Conservation (phyloP, 2,113 vertebrate species). For the Rhizomys pruinosus region DNA sequence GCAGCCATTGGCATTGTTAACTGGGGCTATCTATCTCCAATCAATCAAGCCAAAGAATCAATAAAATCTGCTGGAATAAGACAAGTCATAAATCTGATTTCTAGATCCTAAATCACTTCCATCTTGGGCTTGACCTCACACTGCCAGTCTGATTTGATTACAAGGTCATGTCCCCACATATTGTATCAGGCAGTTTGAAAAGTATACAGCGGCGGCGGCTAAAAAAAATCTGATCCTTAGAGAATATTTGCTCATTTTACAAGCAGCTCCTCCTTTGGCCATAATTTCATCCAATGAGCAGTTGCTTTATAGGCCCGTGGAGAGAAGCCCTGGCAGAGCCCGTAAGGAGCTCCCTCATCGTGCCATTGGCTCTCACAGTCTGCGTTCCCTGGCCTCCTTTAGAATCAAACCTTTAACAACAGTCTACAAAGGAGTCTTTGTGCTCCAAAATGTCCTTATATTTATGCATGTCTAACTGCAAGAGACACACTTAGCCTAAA, state of each 20-base stretch:
- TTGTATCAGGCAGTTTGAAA: constrained; percentile 34
- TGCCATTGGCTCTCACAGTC: too few species aligned
- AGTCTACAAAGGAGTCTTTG: constrained; percentile 48
- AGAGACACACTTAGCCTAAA: background rate
- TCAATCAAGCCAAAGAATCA: constrained; percentile 33
- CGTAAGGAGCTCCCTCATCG: rapidly evolving
- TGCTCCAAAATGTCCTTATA: background rate
- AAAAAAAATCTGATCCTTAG: constrained; percentile 44
- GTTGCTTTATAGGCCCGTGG: background rate
- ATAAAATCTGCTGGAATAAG: constrained; percentile 10
- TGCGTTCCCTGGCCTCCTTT: background rate
- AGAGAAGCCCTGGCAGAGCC: background rate
- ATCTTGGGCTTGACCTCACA: constrained; percentile 31
- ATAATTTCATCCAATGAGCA: background rate
- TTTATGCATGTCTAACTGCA: background rate
- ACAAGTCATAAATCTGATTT: constrained; percentile 46
- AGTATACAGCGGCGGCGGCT: constrained; percentile 20
- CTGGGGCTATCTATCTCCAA: background rate
- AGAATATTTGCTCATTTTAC: constrained; percentile 39
- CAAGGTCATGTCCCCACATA: constrained; percentile 41
- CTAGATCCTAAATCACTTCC: constrained; percentile 39
- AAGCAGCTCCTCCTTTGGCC: constrained; percentile 34
- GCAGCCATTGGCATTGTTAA: constrained; percentile 9
- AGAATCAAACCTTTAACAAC: background rate
- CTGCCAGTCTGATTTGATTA: background rate